Conservation (phyloP, 2,888 invertebrate genomes). For the Brenthis hecate region DNA sequence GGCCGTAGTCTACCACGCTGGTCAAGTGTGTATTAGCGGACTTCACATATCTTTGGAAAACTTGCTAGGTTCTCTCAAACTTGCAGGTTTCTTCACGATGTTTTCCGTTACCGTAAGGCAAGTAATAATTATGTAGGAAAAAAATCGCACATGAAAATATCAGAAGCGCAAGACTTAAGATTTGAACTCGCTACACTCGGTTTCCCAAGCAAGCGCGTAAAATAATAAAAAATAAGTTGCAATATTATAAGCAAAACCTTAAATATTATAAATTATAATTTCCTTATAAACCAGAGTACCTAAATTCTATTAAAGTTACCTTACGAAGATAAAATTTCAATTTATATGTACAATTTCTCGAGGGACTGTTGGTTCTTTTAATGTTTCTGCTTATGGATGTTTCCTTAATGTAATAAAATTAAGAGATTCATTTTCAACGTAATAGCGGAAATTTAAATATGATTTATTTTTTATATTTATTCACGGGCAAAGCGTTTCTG, state of each 20-base stretch:
- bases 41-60: no score
- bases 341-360: constrained; percentile 12
- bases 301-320: background rate
- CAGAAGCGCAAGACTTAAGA: no score
- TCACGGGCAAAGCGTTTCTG: constrained; percentile 8
- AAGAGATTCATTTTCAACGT: constrained; percentile 16
- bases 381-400: constrained; percentile 22
- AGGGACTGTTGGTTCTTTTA: constrained; percentile 19
- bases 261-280: background rate
- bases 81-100: no score
- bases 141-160: background rate
- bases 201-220: background rate
- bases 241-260: background rate
- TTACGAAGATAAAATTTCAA: constrained; percentile 9
- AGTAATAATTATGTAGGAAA: no score
- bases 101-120: no score
- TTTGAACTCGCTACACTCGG: no score
- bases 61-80: no score
- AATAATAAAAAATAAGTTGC: background rate
- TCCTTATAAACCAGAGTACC: background rate
- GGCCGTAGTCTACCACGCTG: no score
- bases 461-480: no score
- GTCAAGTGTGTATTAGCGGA: no score
- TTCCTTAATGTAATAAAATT: constrained; percentile 23
- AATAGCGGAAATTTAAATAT: constrained; percentile 20